A percentile compares a stretch with the other conserved stretches of the same genome.
Conservation (phyloP, 2,888 invertebrate genomes). For the Stegana nigrithorax region DNA sequence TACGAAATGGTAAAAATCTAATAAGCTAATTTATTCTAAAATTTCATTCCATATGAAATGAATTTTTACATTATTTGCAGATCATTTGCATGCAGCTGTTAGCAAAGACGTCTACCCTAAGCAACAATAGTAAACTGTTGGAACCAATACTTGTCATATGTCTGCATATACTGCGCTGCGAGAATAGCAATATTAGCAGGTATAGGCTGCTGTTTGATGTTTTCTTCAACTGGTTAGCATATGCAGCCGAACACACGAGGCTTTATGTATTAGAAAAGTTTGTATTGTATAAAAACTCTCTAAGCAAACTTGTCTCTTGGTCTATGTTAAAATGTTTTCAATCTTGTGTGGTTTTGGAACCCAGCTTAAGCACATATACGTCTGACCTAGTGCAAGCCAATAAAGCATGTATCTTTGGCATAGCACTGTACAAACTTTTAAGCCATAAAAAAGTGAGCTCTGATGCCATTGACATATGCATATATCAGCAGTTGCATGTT, state of each 20-base stretch:
- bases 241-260: slow-evolving; percentile 12
- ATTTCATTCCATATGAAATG: no score
- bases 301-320: slow-evolving; percentile 29
- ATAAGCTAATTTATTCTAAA: no score
- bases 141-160: slow-evolving; percentile 20
- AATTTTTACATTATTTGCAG: no score
- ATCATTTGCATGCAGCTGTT: slow-evolving; percentile 34
- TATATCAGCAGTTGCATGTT: slow-evolving; percentile 26
- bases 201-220: slow-evolving; percentile 25
- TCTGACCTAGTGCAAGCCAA: no score
- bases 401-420: no score
- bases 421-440: background rate
- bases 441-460: background rate
- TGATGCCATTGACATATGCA: slow-evolving; percentile 14
- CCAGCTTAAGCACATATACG: no score
- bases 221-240: slow-evolving; percentile 32
- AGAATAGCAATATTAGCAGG: slow-evolving; percentile 5
- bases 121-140: background rate
- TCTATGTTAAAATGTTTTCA: slow-evolving; percentile 35
- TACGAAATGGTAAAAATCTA: slow-evolving; percentile 43
- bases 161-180: slow-evolving; percentile 12
- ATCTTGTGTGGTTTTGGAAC: slow-evolving; percentile 29
- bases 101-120: background rate
- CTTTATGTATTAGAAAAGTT: slow-evolving; percentile 29
- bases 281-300: background rate